phyloP scores from a whole-genome alignment of 2,888 invertebrate species.

The Lasioglossum oenotherae region DNA sequence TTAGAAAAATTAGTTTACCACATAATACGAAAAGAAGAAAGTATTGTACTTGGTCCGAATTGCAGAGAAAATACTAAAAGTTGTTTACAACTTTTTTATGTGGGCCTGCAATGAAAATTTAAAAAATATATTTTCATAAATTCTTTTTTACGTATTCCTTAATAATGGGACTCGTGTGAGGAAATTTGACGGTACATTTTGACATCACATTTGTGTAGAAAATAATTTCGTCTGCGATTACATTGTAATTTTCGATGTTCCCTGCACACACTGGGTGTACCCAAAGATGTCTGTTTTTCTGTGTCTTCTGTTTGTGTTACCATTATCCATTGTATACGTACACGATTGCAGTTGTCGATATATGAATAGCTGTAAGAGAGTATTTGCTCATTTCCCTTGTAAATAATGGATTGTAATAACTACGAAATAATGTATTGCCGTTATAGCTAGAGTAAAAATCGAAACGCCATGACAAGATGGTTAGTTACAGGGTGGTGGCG shows the following conservation, averaged over 20 bases:
- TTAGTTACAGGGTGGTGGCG: conserved; percentile 97
- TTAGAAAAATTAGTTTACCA: too few species aligned
- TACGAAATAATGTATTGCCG: neutral
- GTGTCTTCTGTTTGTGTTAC: neutral
- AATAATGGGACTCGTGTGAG: neutral
- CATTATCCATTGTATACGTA: neutral
- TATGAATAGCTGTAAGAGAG: neutral
- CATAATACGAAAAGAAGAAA: too few species aligned
- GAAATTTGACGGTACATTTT: neutral
- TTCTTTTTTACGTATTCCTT: neutral
- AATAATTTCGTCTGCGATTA: neutral
- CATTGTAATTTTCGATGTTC: neutral
- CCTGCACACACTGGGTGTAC: neutral
- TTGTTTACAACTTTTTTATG: too few species aligned
- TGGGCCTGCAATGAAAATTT: too few species aligned
- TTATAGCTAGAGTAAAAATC: conserved; percentile 48
- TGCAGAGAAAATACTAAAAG: too few species aligned
- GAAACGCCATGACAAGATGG: conserved; percentile 82
- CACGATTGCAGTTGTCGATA: conserved; percentile 2
- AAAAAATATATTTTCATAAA: too few species aligned
- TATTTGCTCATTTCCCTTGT: neutral
- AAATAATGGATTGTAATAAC: neutral
- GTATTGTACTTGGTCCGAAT: too few species aligned
- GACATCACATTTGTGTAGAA: neutral
- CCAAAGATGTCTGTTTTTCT: neutral